Evolutionary conservation across 2,113 vertebrate species (phyloP).

Genomic region (Rhegmatorhina hoffmannsi): DNA sequence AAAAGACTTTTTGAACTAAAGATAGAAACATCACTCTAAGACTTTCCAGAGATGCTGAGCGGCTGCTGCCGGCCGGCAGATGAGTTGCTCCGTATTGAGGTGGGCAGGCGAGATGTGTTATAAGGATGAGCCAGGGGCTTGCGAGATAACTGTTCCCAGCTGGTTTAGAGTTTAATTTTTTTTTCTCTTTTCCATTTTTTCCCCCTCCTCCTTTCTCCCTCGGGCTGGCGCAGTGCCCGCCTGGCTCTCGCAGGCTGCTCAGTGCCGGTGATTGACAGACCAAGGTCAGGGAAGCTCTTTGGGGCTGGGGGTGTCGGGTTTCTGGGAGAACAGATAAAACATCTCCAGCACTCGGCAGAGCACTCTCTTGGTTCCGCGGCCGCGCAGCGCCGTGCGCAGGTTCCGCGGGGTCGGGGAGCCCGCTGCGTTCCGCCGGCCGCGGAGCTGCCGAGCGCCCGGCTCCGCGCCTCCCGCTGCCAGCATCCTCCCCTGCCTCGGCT

Average conservation of each 20-base stretch:
- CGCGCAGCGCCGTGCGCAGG: not conserved
- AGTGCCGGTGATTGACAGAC: slow-evolving; percentile 53
- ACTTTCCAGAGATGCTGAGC: slow-evolving; percentile 3
- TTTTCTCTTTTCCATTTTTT: not conserved
- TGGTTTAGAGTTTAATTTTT: slow-evolving; percentile 37
- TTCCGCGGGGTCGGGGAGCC: not conserved
- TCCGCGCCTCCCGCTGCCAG: not conserved
- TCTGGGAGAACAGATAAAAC: slow-evolving; percentile 32
- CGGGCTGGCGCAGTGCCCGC: slow-evolving; percentile 26
- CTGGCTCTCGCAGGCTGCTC: slow-evolving; percentile 6
- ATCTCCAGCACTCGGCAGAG: not conserved
- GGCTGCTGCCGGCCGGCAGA: not conserved
- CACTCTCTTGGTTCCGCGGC: not conserved
- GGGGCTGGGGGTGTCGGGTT: slow-evolving; percentile 43
- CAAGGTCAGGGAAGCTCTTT: slow-evolving; percentile 54
- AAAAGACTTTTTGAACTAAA: not conserved
- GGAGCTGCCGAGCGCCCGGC: not conserved
- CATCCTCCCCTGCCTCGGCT: not conserved
- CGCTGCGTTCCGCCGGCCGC: not conserved
- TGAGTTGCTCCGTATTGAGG: not conserved
- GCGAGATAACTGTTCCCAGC: slow-evolving; percentile 61
- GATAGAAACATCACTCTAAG: not conserved
- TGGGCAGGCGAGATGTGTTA: not conserved
- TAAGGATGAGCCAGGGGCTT: slow-evolving; percentile 28
- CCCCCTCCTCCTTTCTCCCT: not conserved